These are phyloP conservation scores for Phenganax stokvisi DNA, from an alignment of 92 coral and sea anemone genomes.

Conservation along the genomic window DNA sequence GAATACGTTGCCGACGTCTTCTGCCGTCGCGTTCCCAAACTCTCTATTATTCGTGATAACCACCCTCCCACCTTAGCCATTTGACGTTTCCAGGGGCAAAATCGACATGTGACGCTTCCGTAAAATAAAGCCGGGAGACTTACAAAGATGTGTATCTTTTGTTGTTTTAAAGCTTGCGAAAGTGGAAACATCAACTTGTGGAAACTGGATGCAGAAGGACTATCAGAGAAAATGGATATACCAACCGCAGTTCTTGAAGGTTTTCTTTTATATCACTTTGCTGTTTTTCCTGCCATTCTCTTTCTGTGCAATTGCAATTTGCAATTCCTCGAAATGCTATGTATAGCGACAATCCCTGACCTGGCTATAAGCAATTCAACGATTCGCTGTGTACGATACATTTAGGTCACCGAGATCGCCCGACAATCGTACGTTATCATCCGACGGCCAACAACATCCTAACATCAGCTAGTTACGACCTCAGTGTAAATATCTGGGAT, in stretches of 20 bases:
- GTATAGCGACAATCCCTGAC: background rate
- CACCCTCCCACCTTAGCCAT: too few species aligned
- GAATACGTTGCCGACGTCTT: too few species aligned
- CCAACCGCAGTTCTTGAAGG: constrained; percentile 58
- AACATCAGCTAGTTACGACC: constrained; percentile 78
- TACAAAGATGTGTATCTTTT: background rate
- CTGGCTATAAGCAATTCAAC: too few species aligned
- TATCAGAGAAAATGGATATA: constrained; percentile 60
- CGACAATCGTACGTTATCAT: constrained; percentile 81
- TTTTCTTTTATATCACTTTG: background rate
- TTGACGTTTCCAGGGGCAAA: too few species aligned
- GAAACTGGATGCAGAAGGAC: constrained; percentile 74
- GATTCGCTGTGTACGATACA: background rate
- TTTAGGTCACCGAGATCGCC: constrained; percentile 83
- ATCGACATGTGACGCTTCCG: too few species aligned
- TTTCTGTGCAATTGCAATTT: background rate
- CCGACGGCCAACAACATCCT: constrained; percentile 73
- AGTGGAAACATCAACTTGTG: constrained; percentile 69
- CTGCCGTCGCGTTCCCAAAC: too few species aligned
- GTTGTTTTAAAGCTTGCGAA: constrained; percentile 67
- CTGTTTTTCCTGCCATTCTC: background rate
- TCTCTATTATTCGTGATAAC: too few species aligned
- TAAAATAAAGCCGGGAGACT: too few species aligned
- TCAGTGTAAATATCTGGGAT: constrained; percentile 83
- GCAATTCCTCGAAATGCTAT: background rate